phyloP scores from a whole-genome alignment of 2,797 vertebrate genomes.

The Heterohyrax brucei region DNA sequence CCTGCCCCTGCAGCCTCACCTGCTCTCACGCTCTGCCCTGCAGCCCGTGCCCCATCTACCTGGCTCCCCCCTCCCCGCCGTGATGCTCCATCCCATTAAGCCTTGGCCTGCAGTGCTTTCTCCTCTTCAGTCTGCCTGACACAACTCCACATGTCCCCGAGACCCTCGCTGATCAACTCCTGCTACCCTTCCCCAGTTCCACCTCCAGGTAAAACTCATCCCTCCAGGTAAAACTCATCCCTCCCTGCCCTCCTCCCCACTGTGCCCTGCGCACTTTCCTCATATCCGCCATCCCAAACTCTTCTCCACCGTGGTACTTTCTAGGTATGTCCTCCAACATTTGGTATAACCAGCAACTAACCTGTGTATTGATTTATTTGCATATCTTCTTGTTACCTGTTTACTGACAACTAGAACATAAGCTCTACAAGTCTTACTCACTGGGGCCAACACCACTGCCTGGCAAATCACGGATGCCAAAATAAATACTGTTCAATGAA shows the following conservation, averaged over 20 bases:
- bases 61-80: neutral
- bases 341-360: neutral
- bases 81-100: too few relatives aligned
- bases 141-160: neutral
- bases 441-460: neutral
- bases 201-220: neutral
- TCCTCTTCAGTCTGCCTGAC: neutral
- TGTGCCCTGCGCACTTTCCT: neutral
- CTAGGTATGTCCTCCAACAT: neutral
- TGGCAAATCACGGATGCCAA: neutral
- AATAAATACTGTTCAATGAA: neutral
- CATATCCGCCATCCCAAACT: neutral
- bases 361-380: neutral
- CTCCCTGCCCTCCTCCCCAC: neutral
- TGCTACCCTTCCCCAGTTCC: neutral
- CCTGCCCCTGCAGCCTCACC: fast-evolving
- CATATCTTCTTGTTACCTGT: neutral
- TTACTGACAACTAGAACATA: neutral
- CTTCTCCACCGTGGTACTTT: neutral
- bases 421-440: neutral
- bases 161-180: neutral
- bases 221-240: neutral
- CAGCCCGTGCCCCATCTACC: neutral
- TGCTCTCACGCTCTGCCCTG: neutral
- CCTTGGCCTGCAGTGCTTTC: neutral